phyloP scores from a whole-genome alignment of 1,140 invertebrate species.

The Doryteuthis pealeii region DNA sequence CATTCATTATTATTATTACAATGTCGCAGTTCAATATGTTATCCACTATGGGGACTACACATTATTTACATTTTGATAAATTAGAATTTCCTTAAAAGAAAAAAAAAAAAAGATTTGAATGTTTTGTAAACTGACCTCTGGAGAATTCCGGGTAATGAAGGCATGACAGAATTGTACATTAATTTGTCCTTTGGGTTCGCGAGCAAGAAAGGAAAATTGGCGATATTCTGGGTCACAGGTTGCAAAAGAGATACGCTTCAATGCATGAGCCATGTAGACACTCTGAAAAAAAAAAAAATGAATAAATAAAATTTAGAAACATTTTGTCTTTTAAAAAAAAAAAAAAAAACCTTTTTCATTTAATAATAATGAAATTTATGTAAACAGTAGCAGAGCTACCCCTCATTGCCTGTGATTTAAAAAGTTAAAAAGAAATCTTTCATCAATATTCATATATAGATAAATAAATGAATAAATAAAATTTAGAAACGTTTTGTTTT shows the following conservation, averaged over 20 bases:
- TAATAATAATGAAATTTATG: constrained; percentile 12
- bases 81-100: no score
- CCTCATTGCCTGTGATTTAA: constrained; percentile 1
- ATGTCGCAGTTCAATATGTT: no score
- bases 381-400: neutral
- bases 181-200: constrained; percentile 76
- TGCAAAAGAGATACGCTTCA: constrained; percentile 82
- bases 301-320: constrained; percentile 7
- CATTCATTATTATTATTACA: no score
- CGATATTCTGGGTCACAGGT: constrained; percentile 79
- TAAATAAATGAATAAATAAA: no score
- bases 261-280: constrained; percentile 82
- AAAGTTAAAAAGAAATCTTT: no score
- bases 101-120: no score
- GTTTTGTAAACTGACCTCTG: constrained; percentile 78
- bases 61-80: no score
- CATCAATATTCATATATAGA: no score
- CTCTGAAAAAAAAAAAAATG: constrained; percentile 63
- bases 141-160: constrained; percentile 74
- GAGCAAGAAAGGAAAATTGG: constrained; percentile 81
- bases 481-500: no score
- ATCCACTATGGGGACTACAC: no score
- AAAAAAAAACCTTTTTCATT: no score
- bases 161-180: constrained; percentile 81
- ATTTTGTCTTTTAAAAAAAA: no score